Base-by-base conservation (phyloP, 1,140 invertebrate genomes). In the Anoplolepis gracilipes region DNA sequence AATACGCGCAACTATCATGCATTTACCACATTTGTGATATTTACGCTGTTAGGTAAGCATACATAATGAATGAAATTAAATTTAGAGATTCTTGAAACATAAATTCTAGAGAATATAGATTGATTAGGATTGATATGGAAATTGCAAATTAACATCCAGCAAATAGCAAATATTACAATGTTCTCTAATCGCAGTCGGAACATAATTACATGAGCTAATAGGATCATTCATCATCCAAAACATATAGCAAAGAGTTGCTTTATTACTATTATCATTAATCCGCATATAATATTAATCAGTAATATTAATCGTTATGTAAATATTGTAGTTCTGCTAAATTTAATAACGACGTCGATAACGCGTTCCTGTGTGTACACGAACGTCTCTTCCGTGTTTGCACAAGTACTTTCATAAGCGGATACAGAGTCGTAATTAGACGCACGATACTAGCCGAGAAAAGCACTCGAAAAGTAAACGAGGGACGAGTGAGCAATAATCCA, bases 381-480 rank as follows among this genome's bases (percentile, higher is more conserved):
- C 73, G 69, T 72, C 55, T 61, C 78, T 46, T 73, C 67, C 67
- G 67, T 61, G 78, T 82, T 82, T 82, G 78, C n/a, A 46, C 53
- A 82, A 82, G 78, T 82, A 82, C 67, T 82, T 82, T 36, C 67
- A 69, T 82, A 82, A 72, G 78, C 70, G 81, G 81, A 75, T 76
- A 84, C 81, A 57, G 57, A 75, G 81, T 62, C 81, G 81, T 84
- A 84, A 84, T 84, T 84, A 77, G 81, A 84, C 81, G 81, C 72
- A 46, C 30, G 33, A 72, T 53, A 64, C 70, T 84, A 59, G 59
- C 22, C 42, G 72, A 77, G 73, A 84, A 72, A 25, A 82, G 59
- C 59, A 84, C 81, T 84, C 81, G 81, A 84, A 75, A 77, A 77
- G 70, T 84, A 84, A 84, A 77, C 81, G 73, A 84, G 70, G 81